Conservation (phyloP, 2,888 invertebrate species). For the Dioctria rufipes region DNA sequence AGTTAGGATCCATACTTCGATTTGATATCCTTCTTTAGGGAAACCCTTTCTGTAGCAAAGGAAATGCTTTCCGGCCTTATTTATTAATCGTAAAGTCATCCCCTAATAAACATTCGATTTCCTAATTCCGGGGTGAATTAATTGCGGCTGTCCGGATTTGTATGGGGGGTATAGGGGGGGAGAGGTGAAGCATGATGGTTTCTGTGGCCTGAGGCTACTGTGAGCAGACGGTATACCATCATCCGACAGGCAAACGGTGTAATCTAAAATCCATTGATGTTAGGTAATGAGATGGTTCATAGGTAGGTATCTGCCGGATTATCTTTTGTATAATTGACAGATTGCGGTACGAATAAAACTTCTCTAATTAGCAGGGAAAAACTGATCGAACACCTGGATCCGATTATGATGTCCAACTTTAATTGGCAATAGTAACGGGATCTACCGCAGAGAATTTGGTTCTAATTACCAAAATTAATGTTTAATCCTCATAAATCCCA, state of each 20-base stretch:
- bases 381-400: slow-evolving; percentile 11
- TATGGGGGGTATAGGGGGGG: not conserved
- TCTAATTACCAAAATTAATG: not conserved
- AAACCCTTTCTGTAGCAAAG: not conserved
- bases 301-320: slow-evolving; percentile 26
- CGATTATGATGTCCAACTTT: slow-evolving; percentile 16
- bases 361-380: slow-evolving; percentile 44
- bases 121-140: slow-evolving; percentile 45
- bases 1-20: not conserved
- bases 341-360: slow-evolving; percentile 54
- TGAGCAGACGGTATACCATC: not conserved
- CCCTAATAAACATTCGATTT: slow-evolving; percentile 50
- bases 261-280: slow-evolving; percentile 35
- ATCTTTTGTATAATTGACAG: slow-evolving; percentile 55
- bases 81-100: slow-evolving; percentile 51
- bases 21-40: not conserved
- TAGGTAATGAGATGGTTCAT: slow-evolving; percentile 27
- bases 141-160: slow-evolving; percentile 41
- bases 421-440: slow-evolving; percentile 5
- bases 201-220: slow-evolving; percentile 4
- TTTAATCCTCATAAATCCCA: not conserved
- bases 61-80: slow-evolving; percentile 7
- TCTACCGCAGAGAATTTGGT: not conserved
- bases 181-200: not conserved
- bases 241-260: slow-evolving; percentile 13